phyloP scores from a whole-genome alignment of 1,140 invertebrate species.

The Drosophila persimilis region DNA sequence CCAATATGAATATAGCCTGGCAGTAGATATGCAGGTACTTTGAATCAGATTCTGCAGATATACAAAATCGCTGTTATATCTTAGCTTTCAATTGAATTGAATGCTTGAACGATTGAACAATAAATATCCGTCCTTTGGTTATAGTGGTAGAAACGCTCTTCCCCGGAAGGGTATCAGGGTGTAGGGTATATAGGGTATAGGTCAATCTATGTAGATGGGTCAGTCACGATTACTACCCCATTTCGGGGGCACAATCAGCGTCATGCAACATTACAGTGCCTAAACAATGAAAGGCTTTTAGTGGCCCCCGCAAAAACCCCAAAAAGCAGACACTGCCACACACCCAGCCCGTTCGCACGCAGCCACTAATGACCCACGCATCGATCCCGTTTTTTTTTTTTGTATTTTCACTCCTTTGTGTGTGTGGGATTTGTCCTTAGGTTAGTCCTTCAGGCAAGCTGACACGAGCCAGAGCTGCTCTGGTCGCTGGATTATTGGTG shows the following conservation, averaged over 20 bases:
- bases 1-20: too few species aligned
- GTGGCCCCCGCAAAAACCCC: neutral
- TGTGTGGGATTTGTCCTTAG: neutral
- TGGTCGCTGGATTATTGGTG: neutral
- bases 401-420: too few species aligned
- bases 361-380: constrained; percentile 40
- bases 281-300: constrained; percentile 77
- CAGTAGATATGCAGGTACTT: too few species aligned
- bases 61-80: too few species aligned
- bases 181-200: too few species aligned
- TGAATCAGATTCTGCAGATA: too few species aligned
- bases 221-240: constrained; percentile 17
- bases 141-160: neutral
- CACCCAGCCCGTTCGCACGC: neutral
- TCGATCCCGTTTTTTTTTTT: constrained; percentile 8
- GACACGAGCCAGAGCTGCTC: too few species aligned
- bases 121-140: too few species aligned
- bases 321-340: neutral
- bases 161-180: neutral
- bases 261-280: constrained; percentile 38
- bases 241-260: constrained; percentile 42
- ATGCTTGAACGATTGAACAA: too few species aligned
- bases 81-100: too few species aligned
- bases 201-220: constrained; percentile 43
- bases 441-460: too few species aligned